A percentile compares a stretch with the other conserved stretches of the same genome.
These are phyloP conservation scores for Chaetoderma sp. DNA, from an alignment of 2,888 invertebrate species.

Conservation along the genomic window DNA sequence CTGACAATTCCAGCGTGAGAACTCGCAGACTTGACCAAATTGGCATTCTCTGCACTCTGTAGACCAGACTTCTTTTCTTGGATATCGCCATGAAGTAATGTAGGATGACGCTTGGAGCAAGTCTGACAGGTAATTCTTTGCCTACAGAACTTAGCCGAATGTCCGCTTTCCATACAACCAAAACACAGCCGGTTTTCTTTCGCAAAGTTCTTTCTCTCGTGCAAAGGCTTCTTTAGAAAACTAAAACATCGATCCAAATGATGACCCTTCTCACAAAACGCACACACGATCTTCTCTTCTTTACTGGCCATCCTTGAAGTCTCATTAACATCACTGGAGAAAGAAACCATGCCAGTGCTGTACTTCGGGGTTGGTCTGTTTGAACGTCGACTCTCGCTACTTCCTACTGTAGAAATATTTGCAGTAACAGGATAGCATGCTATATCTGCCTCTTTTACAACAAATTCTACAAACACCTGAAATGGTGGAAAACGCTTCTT, in stretches of 20 bases:
- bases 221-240: not conserved
- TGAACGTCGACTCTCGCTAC: too few relatives aligned
- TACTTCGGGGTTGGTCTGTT: too few relatives aligned
- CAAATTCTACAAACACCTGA: too few relatives aligned
- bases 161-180: constrained; percentile 26
- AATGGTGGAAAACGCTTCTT: too few relatives aligned
- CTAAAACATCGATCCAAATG: not conserved
- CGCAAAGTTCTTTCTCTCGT: constrained; percentile 2
- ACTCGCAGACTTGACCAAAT: not conserved
- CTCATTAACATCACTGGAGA: too few relatives aligned
- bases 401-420: too few relatives aligned
- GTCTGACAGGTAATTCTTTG: constrained; percentile 14
- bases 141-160: constrained; percentile 24
- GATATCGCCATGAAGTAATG: constrained; percentile 8
- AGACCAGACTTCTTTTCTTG: not conserved
- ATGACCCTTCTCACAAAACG: not conserved
- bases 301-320: too few relatives aligned
- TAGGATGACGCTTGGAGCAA: constrained; percentile 22
- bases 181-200: constrained; percentile 21
- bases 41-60: not conserved
- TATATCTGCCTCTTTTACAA: too few relatives aligned
- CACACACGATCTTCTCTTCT: too few relatives aligned
- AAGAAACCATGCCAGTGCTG: too few relatives aligned
- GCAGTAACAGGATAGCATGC: too few relatives aligned
- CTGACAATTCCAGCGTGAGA: not conserved